Evolutionary conservation across 2,888 invertebrate genomes (phyloP).

Genomic region (Apotomis capreana): DNA sequence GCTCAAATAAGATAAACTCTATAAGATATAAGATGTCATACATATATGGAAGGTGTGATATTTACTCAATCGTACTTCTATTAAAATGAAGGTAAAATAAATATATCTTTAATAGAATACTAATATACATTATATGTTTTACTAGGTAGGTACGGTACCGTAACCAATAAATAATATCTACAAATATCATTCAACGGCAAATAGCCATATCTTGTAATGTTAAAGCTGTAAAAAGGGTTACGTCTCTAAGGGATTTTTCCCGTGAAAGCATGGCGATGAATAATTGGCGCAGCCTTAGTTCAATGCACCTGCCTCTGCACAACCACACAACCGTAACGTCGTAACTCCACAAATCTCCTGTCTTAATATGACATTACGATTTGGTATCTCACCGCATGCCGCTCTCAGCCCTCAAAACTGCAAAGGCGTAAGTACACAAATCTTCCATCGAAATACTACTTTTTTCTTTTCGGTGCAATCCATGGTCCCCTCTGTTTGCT

Average conservation of each 20-base stretch:
- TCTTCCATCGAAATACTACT: constrained; percentile 14
- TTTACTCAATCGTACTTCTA: no score
- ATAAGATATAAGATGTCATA: no score
- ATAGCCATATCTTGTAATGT: constrained; percentile 7
- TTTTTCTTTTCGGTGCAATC: constrained; percentile 19
- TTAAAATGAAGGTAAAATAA: no score
- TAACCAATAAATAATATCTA: no score
- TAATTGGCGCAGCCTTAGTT: constrained; percentile 43
- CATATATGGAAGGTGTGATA: no score
- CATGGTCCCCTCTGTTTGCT: constrained; percentile 38
- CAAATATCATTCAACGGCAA: not conserved
- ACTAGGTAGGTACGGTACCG: no score
- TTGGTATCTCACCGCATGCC: not conserved
- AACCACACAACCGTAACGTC: constrained; percentile 8
- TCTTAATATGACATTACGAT: constrained; percentile 19
- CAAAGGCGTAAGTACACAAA: constrained; percentile 13
- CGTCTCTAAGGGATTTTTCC: constrained; percentile 32
- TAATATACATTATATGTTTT: no score
- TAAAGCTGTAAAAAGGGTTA: constrained; percentile 30
- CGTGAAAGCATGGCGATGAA: constrained; percentile 43
- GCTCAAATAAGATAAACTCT: no score
- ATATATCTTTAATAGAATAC: no score
- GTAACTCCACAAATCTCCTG: constrained; percentile 9
- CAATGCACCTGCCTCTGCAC: constrained; percentile 39
- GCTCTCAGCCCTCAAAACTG: not conserved